phyloP scores from a whole-genome alignment of 2,113 vertebrate genomes.

The Mormoops blainvillei region DNA sequence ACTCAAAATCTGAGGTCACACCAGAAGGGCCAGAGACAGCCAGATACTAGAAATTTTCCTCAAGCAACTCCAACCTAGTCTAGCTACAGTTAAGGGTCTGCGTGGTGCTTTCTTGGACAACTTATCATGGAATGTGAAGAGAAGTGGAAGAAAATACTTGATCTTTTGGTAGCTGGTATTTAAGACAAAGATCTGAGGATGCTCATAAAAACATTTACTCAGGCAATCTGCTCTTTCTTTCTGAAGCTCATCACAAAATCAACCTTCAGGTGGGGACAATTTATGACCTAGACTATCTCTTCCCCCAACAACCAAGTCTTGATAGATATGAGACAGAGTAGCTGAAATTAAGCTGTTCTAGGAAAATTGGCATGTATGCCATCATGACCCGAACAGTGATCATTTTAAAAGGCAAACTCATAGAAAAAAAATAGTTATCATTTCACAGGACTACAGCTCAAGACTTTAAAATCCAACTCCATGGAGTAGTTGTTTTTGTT shows the following conservation, averaged over 20 bases:
- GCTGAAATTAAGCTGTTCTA: background rate
- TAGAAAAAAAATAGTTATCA: background rate
- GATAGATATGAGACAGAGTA: background rate
- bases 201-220: background rate
- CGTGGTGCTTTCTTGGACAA: background rate
- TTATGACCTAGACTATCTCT: background rate
- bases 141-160: background rate
- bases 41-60: background rate
- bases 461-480: background rate
- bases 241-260: background rate
- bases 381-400: background rate
- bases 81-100: no score
- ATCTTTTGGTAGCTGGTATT: background rate
- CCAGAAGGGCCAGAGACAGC: background rate
- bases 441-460: background rate
- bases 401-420: background rate
- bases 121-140: background rate
- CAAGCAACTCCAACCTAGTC: background rate
- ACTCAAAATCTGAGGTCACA: background rate
- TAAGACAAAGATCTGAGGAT: background rate
- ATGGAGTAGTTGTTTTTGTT: rapidly evolving
- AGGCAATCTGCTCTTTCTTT: background rate
- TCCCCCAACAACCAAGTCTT: background rate
- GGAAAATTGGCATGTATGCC: background rate
- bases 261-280: background rate